phyloP scores from a whole-genome alignment of 2,888 invertebrate genomes.

The Andrena hattorfiana region DNA sequence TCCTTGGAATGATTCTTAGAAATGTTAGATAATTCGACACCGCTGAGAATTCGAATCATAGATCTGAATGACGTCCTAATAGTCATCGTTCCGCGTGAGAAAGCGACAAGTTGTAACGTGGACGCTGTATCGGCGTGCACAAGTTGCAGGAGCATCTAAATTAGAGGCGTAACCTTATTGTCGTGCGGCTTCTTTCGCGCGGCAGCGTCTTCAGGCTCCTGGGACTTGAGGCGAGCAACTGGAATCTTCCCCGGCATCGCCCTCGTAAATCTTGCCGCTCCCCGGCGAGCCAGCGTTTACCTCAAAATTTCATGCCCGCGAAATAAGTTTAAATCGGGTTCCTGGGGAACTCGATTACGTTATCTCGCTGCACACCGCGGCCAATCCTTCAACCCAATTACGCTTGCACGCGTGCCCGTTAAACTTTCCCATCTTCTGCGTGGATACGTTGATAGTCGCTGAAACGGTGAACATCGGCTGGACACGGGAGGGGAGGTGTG shows the following conservation, averaged over 20 bases:
- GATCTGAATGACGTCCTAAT: background rate
- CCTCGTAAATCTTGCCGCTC: constrained; percentile 52
- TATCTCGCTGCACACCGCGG: constrained; percentile 3
- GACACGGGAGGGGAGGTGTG: background rate
- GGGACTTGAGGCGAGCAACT: constrained; percentile 24
- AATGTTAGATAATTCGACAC: too few species aligned
- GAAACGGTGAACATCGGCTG: background rate
- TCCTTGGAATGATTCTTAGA: too few species aligned
- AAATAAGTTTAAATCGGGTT: constrained; percentile 48
- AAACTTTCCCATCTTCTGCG: background rate
- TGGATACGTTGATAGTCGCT: background rate
- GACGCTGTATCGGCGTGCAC: background rate
- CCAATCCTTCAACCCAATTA: constrained; percentile 26
- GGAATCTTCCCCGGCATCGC: constrained; percentile 29
- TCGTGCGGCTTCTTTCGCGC: constrained; percentile 16
- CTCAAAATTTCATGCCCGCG: constrained; percentile 36
- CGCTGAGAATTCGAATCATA: too few species aligned
- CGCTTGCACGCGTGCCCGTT: background rate
- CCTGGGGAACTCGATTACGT: constrained; percentile 28
- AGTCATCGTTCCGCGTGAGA: background rate
- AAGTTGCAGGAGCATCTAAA: constrained; percentile 12
- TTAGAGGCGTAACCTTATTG: constrained; percentile 26
- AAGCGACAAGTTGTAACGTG: background rate
- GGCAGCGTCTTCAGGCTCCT: constrained; percentile 13
- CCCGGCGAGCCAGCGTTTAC: constrained; percentile 20